These are phyloP conservation scores for Oegoconia quadripuncta DNA, from an alignment of 2,888 invertebrate genomes.

Conservation along the genomic window DNA sequence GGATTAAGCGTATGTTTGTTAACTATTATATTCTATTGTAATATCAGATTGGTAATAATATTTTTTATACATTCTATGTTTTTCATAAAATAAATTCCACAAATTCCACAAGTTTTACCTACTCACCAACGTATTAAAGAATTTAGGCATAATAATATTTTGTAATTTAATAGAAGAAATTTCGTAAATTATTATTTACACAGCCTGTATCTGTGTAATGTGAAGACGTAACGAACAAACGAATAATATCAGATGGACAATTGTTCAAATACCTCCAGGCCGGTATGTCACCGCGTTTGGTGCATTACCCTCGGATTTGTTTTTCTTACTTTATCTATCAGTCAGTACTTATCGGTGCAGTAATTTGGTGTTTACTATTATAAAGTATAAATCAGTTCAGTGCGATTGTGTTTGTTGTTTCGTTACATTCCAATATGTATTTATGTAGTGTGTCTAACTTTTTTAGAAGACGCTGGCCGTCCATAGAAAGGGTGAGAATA, in stretches of 20 bases:
- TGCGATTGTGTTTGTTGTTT: conserved; percentile 18
- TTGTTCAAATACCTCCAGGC: conserved; percentile 13
- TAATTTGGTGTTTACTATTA: background rate
- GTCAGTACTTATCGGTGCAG: background rate
- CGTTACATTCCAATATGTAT: conserved; percentile 42
- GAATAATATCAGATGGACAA: conserved; percentile 11
- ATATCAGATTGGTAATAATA: background rate
- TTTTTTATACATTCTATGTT: background rate
- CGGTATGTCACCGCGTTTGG: conserved; percentile 33
- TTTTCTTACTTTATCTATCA: background rate
- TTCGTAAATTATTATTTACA: too few relatives aligned
- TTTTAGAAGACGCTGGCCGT: conserved; percentile 48
- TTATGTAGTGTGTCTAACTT: conserved; percentile 61
- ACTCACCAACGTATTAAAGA: too few relatives aligned
- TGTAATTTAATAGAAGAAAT: too few relatives aligned
- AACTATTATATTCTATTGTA: background rate
- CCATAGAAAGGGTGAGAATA: conserved; percentile 56
- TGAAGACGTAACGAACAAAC: conserved; percentile 28
- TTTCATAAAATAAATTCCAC: background rate
- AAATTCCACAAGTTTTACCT: background rate
- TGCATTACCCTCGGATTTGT: conserved; percentile 9
- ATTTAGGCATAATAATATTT: too few relatives aligned
- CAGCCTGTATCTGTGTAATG: too few relatives aligned
- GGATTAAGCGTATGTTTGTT: background rate
- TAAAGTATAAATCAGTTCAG: background rate